phyloP scores from a whole-genome alignment of 2,113 vertebrate genomes.

The Cheilinus undulatus region DNA sequence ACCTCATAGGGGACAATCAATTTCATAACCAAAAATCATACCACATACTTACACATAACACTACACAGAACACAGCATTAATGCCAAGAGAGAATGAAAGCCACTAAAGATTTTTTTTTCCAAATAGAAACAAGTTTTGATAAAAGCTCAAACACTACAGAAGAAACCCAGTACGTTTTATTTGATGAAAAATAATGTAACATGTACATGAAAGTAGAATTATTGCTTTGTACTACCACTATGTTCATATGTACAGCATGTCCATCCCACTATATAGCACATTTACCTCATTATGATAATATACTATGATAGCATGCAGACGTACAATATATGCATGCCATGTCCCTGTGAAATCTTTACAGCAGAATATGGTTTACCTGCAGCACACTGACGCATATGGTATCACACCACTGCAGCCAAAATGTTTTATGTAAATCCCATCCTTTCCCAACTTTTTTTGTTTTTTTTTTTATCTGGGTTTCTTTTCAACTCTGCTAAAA shows the following conservation, averaged over 20 bases:
- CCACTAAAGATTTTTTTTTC: constrained; percentile 34
- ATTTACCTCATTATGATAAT: constrained; percentile 72
- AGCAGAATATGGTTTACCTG: constrained; percentile 33
- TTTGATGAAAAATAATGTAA: constrained; percentile 33
- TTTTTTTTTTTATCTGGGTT: constrained; percentile 15
- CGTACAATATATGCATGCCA: constrained; percentile 46
- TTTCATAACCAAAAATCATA: constrained; percentile 32
- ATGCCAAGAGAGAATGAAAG: constrained; percentile 37
- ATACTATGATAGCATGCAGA: constrained; percentile 63
- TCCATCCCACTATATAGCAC: constrained; percentile 69
- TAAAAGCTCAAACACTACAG: constrained; percentile 49
- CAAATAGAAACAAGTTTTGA: constrained; percentile 23
- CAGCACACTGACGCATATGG: constrained; percentile 29
- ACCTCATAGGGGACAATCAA: constrained; percentile 78
- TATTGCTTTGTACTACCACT: constrained; percentile 66
- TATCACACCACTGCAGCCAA: constrained; percentile 37
- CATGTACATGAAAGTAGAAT: constrained; percentile 48
- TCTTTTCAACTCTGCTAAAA: constrained; percentile 8
- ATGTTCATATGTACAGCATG: constrained; percentile 76
- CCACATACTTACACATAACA: constrained; percentile 39
- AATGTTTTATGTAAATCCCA: constrained; percentile 2
- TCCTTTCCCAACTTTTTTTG: constrained; percentile 8
- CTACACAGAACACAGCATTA: constrained; percentile 39
- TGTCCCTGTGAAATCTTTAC: constrained; percentile 61
- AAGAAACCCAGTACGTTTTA: constrained; percentile 33